Evolutionary conservation across 2,888 invertebrate species (phyloP).

Genomic region (Polymixis flavicincta): DNA sequence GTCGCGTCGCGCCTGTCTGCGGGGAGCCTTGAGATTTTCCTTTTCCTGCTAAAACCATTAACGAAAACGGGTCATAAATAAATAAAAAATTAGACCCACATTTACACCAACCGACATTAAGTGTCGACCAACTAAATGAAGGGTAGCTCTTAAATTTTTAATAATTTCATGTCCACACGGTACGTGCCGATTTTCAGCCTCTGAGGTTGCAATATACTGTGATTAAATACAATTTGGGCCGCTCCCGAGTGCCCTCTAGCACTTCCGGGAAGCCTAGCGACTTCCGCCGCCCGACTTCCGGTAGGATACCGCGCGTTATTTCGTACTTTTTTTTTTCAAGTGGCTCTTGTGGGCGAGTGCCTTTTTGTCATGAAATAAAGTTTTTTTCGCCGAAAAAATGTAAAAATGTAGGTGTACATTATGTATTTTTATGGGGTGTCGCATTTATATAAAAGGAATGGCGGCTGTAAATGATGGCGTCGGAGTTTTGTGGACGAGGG

Average conservation of each 20-base stretch:
- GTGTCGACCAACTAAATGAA: conserved; percentile 53
- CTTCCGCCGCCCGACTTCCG: conserved; percentile 87
- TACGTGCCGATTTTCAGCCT: conserved; percentile 69
- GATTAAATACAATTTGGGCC: conserved; percentile 88
- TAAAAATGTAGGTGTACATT: conserved; percentile 68
- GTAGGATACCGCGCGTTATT: conserved; percentile 85
- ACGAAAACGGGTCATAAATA: conserved; percentile 42
- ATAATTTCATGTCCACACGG: conserved; percentile 71
- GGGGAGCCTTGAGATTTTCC: too few relatives aligned
- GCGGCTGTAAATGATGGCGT: conserved; percentile 40
- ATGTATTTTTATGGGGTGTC: conserved; percentile 60
- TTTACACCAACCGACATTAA: conserved; percentile 52
- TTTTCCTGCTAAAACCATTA: conserved; percentile 17
- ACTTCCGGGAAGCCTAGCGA: conserved; percentile 88
- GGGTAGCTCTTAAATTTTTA: conserved; percentile 73
- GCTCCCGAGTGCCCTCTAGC: conserved; percentile 84
- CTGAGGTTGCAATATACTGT: conserved; percentile 76
- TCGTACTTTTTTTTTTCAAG: conserved; percentile 85
- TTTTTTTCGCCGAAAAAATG: conserved; percentile 72
- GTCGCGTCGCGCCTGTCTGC: too few relatives aligned
- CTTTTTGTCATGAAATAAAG: conserved; percentile 81
- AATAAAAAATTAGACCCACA: conserved; percentile 58
- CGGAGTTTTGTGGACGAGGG: conserved; percentile 33
- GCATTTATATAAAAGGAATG: conserved; percentile 57
- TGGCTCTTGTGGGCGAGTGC: conserved; percentile 77